phyloP scores from a whole-genome alignment of 1,140 invertebrate genomes.

The Andricus grossulariae region DNA sequence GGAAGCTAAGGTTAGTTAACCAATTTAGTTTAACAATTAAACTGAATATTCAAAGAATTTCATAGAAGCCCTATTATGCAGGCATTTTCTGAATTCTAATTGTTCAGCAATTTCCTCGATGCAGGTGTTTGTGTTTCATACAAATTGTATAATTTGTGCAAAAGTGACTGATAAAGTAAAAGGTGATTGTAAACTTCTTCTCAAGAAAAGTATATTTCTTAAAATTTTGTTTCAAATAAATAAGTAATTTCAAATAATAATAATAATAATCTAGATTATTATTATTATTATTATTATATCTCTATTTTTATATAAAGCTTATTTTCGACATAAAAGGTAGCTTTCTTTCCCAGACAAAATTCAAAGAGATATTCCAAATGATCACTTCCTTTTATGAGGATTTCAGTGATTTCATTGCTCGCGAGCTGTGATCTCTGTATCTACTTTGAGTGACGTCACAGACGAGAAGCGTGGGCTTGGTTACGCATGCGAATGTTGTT shows the following conservation, averaged over 20 bases:
- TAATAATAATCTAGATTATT: no score
- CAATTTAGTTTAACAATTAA: no score
- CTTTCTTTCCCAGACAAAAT: background rate
- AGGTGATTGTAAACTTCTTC: no score
- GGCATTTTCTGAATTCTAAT: background rate
- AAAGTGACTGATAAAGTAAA: background rate
- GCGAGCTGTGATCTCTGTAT: constrained; percentile 24
- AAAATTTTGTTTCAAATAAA: no score
- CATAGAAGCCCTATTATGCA: background rate
- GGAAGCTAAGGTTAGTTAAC: no score
- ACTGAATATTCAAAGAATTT: no score
- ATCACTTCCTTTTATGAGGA: constrained; percentile 24
- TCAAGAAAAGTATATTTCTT: no score
- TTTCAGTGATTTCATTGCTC: constrained; percentile 29
- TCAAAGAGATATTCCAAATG: background rate
- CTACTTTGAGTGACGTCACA: constrained; percentile 26
- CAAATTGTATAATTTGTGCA: constrained; percentile 4
- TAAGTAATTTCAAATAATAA: no score
- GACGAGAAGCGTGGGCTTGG: constrained; percentile 17
- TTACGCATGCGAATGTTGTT: constrained; percentile 21
- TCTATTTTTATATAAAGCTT: background rate
- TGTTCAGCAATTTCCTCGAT: background rate
- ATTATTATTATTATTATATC: no score
- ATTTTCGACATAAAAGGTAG: background rate
- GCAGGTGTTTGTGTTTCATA: constrained; percentile 11